These are phyloP conservation scores for Orycteropus afer DNA, from an alignment of 2,113 vertebrate species.

Conservation along the genomic window DNA sequence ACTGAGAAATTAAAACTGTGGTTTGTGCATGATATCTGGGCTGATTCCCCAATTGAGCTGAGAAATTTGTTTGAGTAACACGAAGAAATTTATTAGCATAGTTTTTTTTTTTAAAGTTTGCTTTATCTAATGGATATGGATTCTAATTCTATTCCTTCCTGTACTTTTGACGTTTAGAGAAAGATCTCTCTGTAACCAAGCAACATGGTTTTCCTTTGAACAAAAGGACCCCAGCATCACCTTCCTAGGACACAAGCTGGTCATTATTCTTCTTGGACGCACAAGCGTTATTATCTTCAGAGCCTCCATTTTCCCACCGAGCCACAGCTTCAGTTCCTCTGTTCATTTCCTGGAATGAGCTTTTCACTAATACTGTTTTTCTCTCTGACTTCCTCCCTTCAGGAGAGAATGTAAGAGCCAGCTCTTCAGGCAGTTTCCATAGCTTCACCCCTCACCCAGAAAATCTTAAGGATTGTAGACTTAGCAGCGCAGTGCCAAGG, in stretches of 20 bases:
- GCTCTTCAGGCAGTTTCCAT: slow-evolving; percentile 78
- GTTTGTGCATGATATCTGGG: neutral
- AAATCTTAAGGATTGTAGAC: slow-evolving; percentile 66
- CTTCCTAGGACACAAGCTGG: slow-evolving; percentile 65
- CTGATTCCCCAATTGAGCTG: neutral
- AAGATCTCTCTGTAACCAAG: slow-evolving; percentile 67
- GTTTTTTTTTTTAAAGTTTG: neutral
- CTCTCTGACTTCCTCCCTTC: slow-evolving; percentile 65
- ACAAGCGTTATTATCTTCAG: slow-evolving; percentile 64
- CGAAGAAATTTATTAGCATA: neutral
- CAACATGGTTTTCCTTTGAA: slow-evolving; percentile 55
- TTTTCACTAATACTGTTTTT: slow-evolving; percentile 64
- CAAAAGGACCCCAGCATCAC: slow-evolving; percentile 58
- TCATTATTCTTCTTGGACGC: slow-evolving; percentile 71
- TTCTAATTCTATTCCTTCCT: slow-evolving; percentile 66
- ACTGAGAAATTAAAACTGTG: neutral
- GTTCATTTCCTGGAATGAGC: slow-evolving; percentile 72
- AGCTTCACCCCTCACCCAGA: slow-evolving; percentile 80
- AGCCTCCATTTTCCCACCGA: slow-evolving; percentile 76
- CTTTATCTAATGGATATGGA: neutral
- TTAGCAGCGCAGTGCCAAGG: slow-evolving; percentile 49
- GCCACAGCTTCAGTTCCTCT: slow-evolving; percentile 58
- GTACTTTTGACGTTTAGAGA: slow-evolving; percentile 53
- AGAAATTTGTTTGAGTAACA: neutral
- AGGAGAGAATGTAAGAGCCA: slow-evolving; percentile 69